A percentile compares a stretch with the other conserved stretches of the same genome.
Evolutionary conservation across 2,888 invertebrate species (phyloP).

Genomic region (Cephalotes varians): DNA sequence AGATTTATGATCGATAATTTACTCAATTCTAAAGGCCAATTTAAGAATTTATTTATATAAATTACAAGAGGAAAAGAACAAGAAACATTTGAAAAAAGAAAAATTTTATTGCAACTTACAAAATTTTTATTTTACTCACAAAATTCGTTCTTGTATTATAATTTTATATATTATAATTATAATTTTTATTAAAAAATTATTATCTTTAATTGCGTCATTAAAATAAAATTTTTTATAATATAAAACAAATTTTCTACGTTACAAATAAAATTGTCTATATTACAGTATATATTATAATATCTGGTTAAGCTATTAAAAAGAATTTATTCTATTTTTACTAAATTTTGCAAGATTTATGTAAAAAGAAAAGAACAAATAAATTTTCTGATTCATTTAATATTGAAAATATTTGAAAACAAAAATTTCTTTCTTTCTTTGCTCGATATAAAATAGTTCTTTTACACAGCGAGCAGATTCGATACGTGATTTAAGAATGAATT

Average conservation of each 20-base stretch:
- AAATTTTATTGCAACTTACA: background rate
- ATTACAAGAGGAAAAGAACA: background rate
- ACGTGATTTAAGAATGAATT: conserved; percentile 8
- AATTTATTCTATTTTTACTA: background rate
- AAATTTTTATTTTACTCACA: background rate
- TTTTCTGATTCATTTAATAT: background rate
- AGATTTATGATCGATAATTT: background rate
- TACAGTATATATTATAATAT: background rate
- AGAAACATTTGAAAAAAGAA: too few relatives aligned
- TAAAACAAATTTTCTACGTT: background rate
- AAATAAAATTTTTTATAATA: background rate
- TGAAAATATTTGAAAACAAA: background rate
- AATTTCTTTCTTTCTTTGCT: background rate
- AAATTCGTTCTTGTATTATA: background rate
- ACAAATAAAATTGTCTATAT: background rate
- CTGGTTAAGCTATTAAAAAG: background rate
- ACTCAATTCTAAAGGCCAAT: background rate
- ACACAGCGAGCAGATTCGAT: background rate
- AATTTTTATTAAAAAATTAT: too few relatives aligned
- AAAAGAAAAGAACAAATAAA: background rate
- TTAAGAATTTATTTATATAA: background rate
- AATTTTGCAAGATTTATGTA: background rate
- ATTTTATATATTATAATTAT: too few relatives aligned
- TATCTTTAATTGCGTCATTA: too few relatives aligned
- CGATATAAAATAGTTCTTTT: background rate